Evolutionary conservation across 2,888 invertebrate genomes (phyloP), one percentile per base, ranked within the genome.

Genomic region (Plagiodera versicolora): DNA sequence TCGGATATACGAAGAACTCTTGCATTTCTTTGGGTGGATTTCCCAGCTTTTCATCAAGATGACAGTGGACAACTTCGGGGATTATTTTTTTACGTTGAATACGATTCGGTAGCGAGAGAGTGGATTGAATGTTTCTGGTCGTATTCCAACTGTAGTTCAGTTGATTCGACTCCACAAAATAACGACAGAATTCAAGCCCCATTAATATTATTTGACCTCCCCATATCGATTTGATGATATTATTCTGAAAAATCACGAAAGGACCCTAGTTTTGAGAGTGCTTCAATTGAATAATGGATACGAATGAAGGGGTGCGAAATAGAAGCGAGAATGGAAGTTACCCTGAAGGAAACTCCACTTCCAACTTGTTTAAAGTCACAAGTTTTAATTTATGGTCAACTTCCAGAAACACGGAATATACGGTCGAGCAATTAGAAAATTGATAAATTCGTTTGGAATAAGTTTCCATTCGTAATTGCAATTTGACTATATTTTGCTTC

Each of bases 351-450:
- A 70, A 65, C 67, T 70, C 67, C 62, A 61, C 63, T 61, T 64
- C 39, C 58, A 67, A 71, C 65, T 71, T 72, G 65, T 69, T 69
- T 65, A 70, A 24, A 71, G 70, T 70, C 70, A 65, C 73, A 72
- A 72, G 69, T 73, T 73, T 72, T 70, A 73, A 73, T 73, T 73
- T 72, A 73, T 71, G 73, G 71, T 71, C 72, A 71, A 72, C 64
- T 71, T 67, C 67, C 64, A 65, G 70, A 69, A 70, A 70, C 69
- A 70, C 67, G 68, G 66, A 71, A 69, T 67, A 65, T 68, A 70
- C 70, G 66, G 68, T 60, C 54, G 66, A 63, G 70, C 72, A 73
- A 73, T 73, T 72, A 72, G 70, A 71, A 70, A 72, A 72, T 72
- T 70, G 70, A 72, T 67, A 67, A 64, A 62, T 66, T 57, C 50